These are phyloP conservation scores for Megaceryle torquata DNA, from an alignment of 2,113 vertebrate genomes.

Conservation along the genomic window DNA sequence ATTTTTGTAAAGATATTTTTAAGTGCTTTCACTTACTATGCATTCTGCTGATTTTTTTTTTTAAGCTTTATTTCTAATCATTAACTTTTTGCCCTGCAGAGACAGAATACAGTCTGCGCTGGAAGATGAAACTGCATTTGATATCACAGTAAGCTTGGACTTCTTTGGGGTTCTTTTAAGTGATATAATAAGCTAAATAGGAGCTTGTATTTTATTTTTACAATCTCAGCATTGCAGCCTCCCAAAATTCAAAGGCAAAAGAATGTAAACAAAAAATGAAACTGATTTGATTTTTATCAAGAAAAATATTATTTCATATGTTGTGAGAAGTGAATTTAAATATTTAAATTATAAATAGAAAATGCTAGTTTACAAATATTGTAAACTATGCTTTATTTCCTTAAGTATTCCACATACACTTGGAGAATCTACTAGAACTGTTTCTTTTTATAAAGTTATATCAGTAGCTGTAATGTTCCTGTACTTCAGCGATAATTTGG, in stretches of 20 bases:
- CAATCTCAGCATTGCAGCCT: neutral
- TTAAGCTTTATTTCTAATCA: neutral
- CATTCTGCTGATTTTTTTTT: neutral
- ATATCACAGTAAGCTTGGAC: slow-evolving; percentile 81
- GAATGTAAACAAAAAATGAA: neutral
- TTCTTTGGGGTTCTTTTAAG: neutral
- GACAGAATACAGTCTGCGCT: slow-evolving; percentile 89
- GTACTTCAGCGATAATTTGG: neutral
- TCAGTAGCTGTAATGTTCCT: neutral
- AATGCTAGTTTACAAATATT: neutral
- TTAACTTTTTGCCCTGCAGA: slow-evolving; percentile 60
- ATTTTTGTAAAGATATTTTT: neutral
- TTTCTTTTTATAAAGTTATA: neutral
- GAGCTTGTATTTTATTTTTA: neutral
- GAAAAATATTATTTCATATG: neutral
- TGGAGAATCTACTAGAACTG: neutral
- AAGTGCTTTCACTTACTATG: neutral
- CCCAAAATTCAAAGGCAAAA: neutral
- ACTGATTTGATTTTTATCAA: neutral
- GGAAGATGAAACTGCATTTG: slow-evolving; percentile 89
- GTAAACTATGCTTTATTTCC: neutral
- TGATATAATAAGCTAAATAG: neutral
- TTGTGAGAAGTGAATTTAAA: neutral
- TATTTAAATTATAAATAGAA: neutral
- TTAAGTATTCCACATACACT: neutral